A percentile compares a stretch with the other conserved stretches of the same genome.
Evolutionary conservation across 1,140 invertebrate genomes (phyloP).

Genomic region (Nasonia giraulti): DNA sequence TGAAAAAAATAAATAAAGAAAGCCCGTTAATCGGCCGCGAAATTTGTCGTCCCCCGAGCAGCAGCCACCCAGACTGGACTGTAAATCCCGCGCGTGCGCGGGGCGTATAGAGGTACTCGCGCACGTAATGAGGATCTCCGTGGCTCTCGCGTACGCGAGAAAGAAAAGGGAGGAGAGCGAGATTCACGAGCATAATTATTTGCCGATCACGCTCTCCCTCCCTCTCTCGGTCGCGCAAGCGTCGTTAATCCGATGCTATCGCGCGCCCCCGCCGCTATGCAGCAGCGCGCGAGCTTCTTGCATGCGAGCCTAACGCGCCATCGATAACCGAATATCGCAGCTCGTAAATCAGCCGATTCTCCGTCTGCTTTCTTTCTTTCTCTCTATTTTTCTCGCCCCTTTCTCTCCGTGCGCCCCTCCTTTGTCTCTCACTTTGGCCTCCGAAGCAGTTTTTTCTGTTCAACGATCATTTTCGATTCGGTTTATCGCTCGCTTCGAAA

Average conservation of each 20-base stretch:
- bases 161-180: neutral
- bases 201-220: slow-evolving; percentile 15
- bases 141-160: neutral
- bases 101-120: neutral
- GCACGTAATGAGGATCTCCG: slow-evolving; percentile 19
- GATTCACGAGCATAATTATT: slow-evolving; percentile 56
- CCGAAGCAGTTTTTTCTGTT: too few relatives aligned
- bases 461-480: neutral
- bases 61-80: neutral
- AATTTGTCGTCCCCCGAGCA: slow-evolving; percentile 43
- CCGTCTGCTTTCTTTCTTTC: neutral
- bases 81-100: neutral
- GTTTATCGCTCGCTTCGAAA: neutral
- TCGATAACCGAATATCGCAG: slow-evolving; percentile 61
- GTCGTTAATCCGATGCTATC: slow-evolving; percentile 60
- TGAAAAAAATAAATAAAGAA: neutral
- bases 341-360: slow-evolving; percentile 59
- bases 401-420: neutral
- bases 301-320: slow-evolving; percentile 44
- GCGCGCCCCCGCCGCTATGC: slow-evolving; percentile 13
- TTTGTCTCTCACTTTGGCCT: slow-evolving; percentile 8
- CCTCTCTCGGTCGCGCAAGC: slow-evolving; percentile 5
- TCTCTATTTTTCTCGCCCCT: slow-evolving; percentile 1
- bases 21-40: neutral
- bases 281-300: neutral